Evolutionary conservation across 2,888 invertebrate genomes (phyloP).

Genomic region (Sinopyrophorus schimmeli): DNA sequence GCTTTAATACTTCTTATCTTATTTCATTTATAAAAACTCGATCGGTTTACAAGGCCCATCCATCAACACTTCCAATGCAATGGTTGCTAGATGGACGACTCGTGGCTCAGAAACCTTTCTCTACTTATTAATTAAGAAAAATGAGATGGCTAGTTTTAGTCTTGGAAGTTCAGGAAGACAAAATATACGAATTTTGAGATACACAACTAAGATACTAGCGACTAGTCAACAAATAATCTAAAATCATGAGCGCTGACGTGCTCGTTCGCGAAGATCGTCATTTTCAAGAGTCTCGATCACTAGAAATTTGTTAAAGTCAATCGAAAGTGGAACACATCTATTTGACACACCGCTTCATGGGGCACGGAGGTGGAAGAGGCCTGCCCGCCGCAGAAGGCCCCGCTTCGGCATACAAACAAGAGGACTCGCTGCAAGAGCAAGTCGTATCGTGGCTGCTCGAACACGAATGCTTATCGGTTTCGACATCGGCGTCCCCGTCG

Average conservation of each 20-base stretch:
- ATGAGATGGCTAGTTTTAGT: no score
- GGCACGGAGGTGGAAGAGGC: slow-evolving; percentile 43
- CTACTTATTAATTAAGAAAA: no score
- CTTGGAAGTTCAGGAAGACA: slow-evolving; percentile 15
- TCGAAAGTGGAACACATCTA: neutral
- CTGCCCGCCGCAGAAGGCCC: slow-evolving; percentile 49
- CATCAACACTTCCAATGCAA: no score
- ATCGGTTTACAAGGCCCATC: no score
- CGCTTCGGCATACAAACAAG: slow-evolving; percentile 65
- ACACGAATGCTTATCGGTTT: slow-evolving; percentile 58
- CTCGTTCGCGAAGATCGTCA: no score
- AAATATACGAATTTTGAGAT: slow-evolving; percentile 5
- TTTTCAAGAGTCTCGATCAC: no score
- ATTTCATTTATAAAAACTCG: no score
- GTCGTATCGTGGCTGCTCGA: slow-evolving; percentile 60
- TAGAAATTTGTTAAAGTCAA: slow-evolving; percentile 23
- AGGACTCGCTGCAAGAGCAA: slow-evolving; percentile 67
- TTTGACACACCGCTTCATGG: slow-evolving; percentile 42
- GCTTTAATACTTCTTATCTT: no score
- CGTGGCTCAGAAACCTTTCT: no score
- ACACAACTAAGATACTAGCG: slow-evolving; percentile 21
- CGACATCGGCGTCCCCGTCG: slow-evolving; percentile 57
- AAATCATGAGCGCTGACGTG: no score
- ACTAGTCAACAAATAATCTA: slow-evolving; percentile 28
- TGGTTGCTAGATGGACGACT: no score